These are phyloP conservation scores for Caenorhabditis macrosperma DNA, from an alignment of 2,888 invertebrate species.

Conservation along the genomic window DNA sequence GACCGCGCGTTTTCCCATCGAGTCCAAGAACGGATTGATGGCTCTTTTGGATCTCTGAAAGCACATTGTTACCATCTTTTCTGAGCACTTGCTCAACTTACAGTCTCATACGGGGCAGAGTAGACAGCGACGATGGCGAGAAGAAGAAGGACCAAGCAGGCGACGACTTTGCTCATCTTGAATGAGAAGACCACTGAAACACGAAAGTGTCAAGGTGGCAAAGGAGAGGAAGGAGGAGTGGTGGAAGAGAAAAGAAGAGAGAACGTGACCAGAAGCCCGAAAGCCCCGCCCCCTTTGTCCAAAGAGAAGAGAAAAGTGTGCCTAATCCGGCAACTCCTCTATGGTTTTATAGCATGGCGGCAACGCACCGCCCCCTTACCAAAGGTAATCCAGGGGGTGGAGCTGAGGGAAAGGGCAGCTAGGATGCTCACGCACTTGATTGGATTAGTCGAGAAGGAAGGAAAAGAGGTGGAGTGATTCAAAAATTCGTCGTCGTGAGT, in stretches of 20 bases:
- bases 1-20: constrained; percentile 74
- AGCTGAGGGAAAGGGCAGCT: not conserved
- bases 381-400: constrained; percentile 13
- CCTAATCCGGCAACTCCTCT: constrained; percentile 30
- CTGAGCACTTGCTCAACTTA: constrained; percentile 8
- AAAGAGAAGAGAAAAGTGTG: not conserved
- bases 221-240: not conserved
- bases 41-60: constrained; percentile 68
- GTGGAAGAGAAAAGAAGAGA: not conserved
- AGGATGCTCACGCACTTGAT: not conserved
- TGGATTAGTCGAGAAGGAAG: not conserved
- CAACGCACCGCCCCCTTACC: not conserved
- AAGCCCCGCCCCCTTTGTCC: constrained; percentile 8
- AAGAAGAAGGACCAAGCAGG: constrained; percentile 58
- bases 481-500: not conserved
- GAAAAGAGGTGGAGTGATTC: not conserved
- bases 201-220: not conserved
- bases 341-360: constrained; percentile 34
- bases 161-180: constrained; percentile 57
- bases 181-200: constrained; percentile 27
- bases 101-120: constrained; percentile 39
- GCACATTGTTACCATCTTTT: not conserved
- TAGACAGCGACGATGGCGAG: constrained; percentile 24
- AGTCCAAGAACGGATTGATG: constrained; percentile 78
- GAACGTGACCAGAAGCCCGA: not conserved